Conservation (phyloP, 2,888 invertebrate genomes). For the Crossocerus cetratus region DNA sequence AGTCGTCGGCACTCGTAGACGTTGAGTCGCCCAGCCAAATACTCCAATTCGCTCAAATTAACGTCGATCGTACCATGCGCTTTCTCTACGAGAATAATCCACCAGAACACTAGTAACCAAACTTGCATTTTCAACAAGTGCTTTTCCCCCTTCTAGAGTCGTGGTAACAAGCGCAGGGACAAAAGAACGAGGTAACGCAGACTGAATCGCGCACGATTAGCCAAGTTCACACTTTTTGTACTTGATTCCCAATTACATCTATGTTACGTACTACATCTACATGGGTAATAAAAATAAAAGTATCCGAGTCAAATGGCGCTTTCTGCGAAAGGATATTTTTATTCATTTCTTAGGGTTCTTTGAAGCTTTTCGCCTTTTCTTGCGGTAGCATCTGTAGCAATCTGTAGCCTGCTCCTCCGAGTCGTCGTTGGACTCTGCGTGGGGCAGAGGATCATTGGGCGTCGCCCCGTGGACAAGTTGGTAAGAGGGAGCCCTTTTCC, state of each 20-base stretch:
- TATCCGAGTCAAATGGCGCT: background rate
- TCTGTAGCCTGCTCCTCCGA: conserved; percentile 59
- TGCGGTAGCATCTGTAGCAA: conserved; percentile 67
- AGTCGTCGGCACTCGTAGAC: conserved; percentile 80
- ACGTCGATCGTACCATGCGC: conserved; percentile 66
- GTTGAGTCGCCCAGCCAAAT: conserved; percentile 80
- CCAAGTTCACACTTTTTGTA: too few species aligned
- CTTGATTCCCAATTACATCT: too few species aligned
- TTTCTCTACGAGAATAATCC: background rate
- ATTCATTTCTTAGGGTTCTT: conserved; percentile 40
- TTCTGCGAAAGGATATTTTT: background rate
- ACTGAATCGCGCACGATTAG: too few species aligned
- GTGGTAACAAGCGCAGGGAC: too few species aligned
- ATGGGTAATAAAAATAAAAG: too few species aligned
- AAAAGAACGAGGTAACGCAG: too few species aligned
- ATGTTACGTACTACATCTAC: too few species aligned
- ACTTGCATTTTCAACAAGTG: background rate
- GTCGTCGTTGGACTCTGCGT: conserved; percentile 31
- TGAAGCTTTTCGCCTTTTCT: conserved; percentile 58
- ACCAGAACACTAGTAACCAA: background rate
- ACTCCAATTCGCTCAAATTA: conserved; percentile 75
- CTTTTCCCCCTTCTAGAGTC: too few species aligned
- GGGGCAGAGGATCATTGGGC: conserved; percentile 32
- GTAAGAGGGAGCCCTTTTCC: conserved; percentile 44
- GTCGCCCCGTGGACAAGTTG: conserved; percentile 44